Evolutionary conservation across 2,113 vertebrate species (phyloP), one percentile per base, ranked within the genome.

Genomic region (Grammomys dolichurus): DNA sequence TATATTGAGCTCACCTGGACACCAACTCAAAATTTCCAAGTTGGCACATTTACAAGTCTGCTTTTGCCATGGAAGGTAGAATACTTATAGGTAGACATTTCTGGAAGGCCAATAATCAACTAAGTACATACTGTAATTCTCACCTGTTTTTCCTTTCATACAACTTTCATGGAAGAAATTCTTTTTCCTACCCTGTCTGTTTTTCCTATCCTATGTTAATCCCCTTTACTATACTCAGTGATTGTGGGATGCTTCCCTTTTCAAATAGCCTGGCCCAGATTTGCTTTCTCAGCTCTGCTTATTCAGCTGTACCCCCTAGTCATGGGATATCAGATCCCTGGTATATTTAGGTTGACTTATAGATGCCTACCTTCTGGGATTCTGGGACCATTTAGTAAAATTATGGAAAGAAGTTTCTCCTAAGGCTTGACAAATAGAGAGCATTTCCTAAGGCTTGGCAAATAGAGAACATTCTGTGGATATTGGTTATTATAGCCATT

Each of bases 71-170:
- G 26, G 40, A 77, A 78, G 10, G 24, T 33, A 22, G 76, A 3
- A 58, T 70, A 51, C 0, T 77, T 69, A 26, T 48, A 85, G 24
- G 12, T 36, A 3, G 24, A 51, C 9, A 17, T 86, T 40, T 69
- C 69, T 51, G 10, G 48, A 51, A 51, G 77, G 12, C 8, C 19
- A 4, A 40, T n/a, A 7, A 46, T 20, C 56, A 65, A 1, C 20
- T 60, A 24, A 40, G 5, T 11, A 11, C 0, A 10, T 24, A 0
- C 20, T 12, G 26, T 26, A 60, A 2, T 7, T 7, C 20, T 5
- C 36, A 46, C 36, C 20, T 3, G 10, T 54, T 12, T 14, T 12
- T 75, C 48, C 40, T 40, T 89, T 58, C 8, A n/a, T 76, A 19
- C n/a, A 77, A 1, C 58, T 54, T 91, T 46, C 73, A 54, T 46